phyloP scores from a whole-genome alignment of 2,888 invertebrate species.

The Morpho helenor region DNA sequence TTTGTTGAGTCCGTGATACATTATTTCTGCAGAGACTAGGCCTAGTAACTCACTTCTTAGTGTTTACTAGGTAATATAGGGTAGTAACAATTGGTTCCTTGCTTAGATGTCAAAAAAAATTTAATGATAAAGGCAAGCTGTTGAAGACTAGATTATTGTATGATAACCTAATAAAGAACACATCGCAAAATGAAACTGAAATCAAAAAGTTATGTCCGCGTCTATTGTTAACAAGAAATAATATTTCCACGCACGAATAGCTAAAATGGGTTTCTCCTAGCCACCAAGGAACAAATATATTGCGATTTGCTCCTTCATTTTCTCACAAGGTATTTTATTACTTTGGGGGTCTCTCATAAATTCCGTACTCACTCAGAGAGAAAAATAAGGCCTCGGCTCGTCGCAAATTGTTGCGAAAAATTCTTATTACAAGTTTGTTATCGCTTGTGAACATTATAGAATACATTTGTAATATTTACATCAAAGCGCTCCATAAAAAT shows the following conservation, averaged over 20 bases:
- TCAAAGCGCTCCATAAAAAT: conserved; percentile 18
- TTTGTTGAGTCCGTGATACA: no score
- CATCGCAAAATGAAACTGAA: conserved; percentile 22
- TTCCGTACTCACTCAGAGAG: conserved; percentile 71
- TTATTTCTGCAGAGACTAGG: no score
- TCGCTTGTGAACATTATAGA: conserved; percentile 14
- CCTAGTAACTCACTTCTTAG: no score
- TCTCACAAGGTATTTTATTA: conserved; percentile 78
- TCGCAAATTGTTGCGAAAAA: conserved; percentile 65
- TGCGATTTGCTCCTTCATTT: conserved; percentile 78
- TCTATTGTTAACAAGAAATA: conserved; percentile 34
- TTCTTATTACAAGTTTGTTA: conserved; percentile 57
- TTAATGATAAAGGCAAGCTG: no score
- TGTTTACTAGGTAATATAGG: no score
- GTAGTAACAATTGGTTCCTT: no score
- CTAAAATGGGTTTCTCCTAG: conserved; percentile 63
- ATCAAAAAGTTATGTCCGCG: conserved; percentile 24
- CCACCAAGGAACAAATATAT: conserved; percentile 75
- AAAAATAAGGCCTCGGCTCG: conserved; percentile 69
- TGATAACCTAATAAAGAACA: conserved; percentile 20
- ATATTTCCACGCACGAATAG: conserved; percentile 62
- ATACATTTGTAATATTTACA: conserved; percentile 17
- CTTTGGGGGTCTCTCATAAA: conserved; percentile 73
- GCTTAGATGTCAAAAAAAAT: no score
- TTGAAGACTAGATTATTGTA: no score